Evolutionary conservation across 2,888 invertebrate genomes (phyloP), one percentile per base, ranked within the genome.

Genomic region (Nemotelus pantherinus): DNA sequence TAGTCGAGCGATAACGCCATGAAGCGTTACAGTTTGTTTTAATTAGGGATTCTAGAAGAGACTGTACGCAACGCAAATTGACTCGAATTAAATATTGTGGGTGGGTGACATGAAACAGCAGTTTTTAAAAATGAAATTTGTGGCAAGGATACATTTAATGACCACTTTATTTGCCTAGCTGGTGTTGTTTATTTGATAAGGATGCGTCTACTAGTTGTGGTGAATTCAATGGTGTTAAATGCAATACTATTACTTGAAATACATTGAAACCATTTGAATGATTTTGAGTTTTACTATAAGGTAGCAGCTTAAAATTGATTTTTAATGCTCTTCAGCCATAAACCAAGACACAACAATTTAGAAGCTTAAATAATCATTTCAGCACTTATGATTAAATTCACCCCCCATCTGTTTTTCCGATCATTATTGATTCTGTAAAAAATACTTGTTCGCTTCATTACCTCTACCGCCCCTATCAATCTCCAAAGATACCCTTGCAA

Each of bases 121-220:
- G 70, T 55, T 70, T 70, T 55, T 55, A 7, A 41, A 25, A 48
- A 58, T 58, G 71, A 43, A 55, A 44, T 9, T 47, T 57, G 43
- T 58, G 45, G 10, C 10, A 58, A n/a, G 71, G 57, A 45, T 44
- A 58, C 58, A 44, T 67, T 67, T 72, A 58, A 72, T 72, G 71
- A 58, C 58, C 44, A 47, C 67, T 67, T 67, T 25, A 67, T 67
- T 67, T 48, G 47, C 39, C 57, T 3, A 57, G 3, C 57, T 4
- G 9, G 10, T 2, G 10, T 9, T 9, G 25, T 9, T 57, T 57
- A 10, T 57, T 5, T 4, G 57, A 25, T 25, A 1, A 25, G 25
- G 25, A 25, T 25, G 25, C 25, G 25, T 25, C 25, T 25, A 25
- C 25, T 25, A 25, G 25, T 25, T 25, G 25, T 25, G 25, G 25